phyloP scores from a whole-genome alignment of 2,113 vertebrate genomes.

The Indri indri region DNA sequence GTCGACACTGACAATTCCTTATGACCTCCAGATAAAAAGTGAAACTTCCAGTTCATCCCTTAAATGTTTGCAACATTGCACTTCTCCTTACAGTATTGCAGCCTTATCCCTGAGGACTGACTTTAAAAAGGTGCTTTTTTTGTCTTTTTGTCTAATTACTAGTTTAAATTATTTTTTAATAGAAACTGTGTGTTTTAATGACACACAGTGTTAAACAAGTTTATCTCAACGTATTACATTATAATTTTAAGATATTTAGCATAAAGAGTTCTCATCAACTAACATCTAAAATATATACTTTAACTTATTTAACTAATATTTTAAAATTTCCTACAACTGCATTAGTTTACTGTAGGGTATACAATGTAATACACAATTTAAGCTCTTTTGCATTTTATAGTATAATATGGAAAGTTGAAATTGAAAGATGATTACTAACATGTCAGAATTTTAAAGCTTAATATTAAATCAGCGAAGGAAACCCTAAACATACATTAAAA shows the following conservation, averaged over 20 bases:
- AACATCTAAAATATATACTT: background rate
- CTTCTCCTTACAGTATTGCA: background rate
- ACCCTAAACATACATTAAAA: accelerated
- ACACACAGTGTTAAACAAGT: background rate
- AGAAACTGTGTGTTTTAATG: background rate
- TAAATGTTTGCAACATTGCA: background rate
- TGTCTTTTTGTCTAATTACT: background rate
- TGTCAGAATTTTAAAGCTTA: background rate
- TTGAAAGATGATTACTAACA: background rate
- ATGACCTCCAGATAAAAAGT: background rate
- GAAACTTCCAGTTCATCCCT: background rate
- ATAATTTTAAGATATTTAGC: background rate
- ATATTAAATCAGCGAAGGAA: background rate
- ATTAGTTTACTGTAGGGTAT: background rate
- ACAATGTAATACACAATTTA: background rate
- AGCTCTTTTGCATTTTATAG: background rate
- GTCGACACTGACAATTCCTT: background rate
- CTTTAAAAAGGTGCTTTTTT: background rate
- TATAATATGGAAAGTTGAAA: background rate
- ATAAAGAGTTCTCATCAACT: background rate
- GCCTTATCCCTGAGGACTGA: background rate
- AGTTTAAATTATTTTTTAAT: background rate
- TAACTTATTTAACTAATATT: background rate
- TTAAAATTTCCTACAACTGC: background rate
- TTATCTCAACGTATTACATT: background rate